Evolutionary conservation across 2,888 invertebrate genomes (phyloP), one percentile per base, ranked within the genome.

Genomic region (Chydorus sphaericus): DNA sequence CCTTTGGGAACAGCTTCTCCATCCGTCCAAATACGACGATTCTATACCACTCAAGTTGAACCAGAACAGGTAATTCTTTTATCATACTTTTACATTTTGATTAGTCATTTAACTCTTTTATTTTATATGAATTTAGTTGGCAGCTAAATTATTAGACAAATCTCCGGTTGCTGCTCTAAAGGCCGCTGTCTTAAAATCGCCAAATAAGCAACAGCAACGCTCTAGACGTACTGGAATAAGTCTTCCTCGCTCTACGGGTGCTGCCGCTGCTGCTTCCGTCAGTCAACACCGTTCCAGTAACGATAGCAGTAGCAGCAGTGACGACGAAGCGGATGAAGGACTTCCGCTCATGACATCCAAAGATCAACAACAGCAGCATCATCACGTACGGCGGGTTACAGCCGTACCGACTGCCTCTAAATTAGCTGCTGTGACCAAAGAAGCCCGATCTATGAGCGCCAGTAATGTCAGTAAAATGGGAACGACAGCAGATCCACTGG

Each of bases 261-360:
- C 8, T 20, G n/a, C 7, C 33, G 20, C 44, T 23, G 3, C 44
- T 5, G 44, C 26, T 26, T 44, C 28, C 11, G 10, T 28, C n/a
- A 18, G 36, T 4, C n/a, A 33, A 10, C 52, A 18, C 20, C 23
- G 18, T 52, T 20, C 52, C 8, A 31, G n/a, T 7, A 37, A 26
- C 10, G 20, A 36, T n/a, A 52, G 52, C 37, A 31, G 31, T 3
- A 37, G 23, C 36, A 37, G 36, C n/a, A 44, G 8, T 33, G 14
- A 23, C 16, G 52, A 52, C 33, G 36, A 36, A 31, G 52, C 33
- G 1, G 33, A 37, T 23, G 52, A 52, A 36, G 36, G 36, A 26
- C 36, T 26, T 31, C 52, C 52, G 33, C 52, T 52, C 4, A 52
- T 52, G 52, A 20, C 36, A 6, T 14, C 52, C 7, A 48, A 16